Conservation (phyloP, 2,797 vertebrate species). For the Anas bernieri region DNA sequence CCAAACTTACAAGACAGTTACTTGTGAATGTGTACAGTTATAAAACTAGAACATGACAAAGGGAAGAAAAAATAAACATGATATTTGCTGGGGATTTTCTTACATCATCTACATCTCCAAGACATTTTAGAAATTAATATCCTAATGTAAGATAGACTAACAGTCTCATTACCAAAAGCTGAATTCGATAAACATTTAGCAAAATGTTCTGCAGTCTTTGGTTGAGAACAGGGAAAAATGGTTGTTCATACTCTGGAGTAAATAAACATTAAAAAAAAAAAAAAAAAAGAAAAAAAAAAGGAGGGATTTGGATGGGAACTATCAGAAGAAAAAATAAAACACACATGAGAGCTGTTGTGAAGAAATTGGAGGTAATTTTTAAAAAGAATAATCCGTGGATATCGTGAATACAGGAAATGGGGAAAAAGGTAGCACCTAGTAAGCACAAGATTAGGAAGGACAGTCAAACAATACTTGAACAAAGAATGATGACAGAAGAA, state of each 20-base stretch:
- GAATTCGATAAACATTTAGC: neutral
- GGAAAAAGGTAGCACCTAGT: rapidly evolving
- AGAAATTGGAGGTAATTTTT: neutral
- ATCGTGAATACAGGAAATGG: neutral
- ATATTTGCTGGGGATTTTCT: neutral
- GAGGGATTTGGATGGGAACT: rapidly evolving
- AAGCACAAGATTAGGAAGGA: neutral
- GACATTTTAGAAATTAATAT: neutral
- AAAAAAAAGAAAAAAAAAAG: neutral
- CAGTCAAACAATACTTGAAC: neutral
- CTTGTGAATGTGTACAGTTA: neutral
- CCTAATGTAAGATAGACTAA: neutral
- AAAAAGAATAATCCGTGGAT: neutral
- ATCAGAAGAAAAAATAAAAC: neutral
- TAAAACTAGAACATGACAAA: rapidly evolving
- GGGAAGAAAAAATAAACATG: neutral
- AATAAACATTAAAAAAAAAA: neutral
- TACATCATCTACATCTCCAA: neutral
- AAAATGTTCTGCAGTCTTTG: neutral
- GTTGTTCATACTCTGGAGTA: neutral
- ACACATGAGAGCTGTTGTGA: neutral
- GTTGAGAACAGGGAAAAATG: neutral
- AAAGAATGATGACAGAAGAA: neutral
- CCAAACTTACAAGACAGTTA: neutral
- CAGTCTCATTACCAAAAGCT: neutral